These are phyloP conservation scores for Nylanderia fulva DNA, from an alignment of 1,140 invertebrate species.

Conservation along the genomic window DNA sequence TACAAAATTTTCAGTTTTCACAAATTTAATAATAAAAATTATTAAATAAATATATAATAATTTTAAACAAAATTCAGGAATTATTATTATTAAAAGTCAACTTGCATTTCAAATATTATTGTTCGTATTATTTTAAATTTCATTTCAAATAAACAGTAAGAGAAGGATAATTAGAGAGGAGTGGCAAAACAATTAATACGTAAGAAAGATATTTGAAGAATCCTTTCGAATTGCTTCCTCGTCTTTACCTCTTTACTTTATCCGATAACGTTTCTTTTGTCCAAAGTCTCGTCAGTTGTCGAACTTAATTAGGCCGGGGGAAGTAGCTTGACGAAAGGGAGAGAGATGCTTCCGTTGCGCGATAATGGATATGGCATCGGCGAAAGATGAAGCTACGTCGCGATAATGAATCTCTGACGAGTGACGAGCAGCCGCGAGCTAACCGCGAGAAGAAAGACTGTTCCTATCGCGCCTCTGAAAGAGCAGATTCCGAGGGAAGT, in stretches of 20 bases:
- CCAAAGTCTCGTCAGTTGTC: neutral
- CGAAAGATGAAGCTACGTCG: neutral
- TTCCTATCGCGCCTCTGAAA: neutral
- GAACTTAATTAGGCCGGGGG: conserved; percentile 19
- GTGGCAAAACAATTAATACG: too few species aligned
- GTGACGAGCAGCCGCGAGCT: neutral
- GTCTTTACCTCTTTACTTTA: conserved; percentile 48
- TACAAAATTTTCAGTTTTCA: too few species aligned
- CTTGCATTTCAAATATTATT: too few species aligned
- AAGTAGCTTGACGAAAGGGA: neutral
- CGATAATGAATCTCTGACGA: conserved; percentile 7
- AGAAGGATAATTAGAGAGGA: too few species aligned
- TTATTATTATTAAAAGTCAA: too few species aligned
- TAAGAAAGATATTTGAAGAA: too few species aligned
- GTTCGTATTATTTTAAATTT: too few species aligned
- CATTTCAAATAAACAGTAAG: too few species aligned
- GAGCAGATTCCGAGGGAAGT: neutral
- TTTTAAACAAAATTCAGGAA: too few species aligned
- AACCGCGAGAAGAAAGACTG: neutral
- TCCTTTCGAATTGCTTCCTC: conserved; percentile 39
- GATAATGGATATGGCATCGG: conserved; percentile 29
- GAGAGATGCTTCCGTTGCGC: neutral
- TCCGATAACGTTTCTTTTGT: conserved; percentile 31
- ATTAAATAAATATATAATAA: too few species aligned
- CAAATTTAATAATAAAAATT: too few species aligned